Evolutionary conservation across 1,140 invertebrate genomes (phyloP).

Genomic region (Rhizoglyphus robini): DNA sequence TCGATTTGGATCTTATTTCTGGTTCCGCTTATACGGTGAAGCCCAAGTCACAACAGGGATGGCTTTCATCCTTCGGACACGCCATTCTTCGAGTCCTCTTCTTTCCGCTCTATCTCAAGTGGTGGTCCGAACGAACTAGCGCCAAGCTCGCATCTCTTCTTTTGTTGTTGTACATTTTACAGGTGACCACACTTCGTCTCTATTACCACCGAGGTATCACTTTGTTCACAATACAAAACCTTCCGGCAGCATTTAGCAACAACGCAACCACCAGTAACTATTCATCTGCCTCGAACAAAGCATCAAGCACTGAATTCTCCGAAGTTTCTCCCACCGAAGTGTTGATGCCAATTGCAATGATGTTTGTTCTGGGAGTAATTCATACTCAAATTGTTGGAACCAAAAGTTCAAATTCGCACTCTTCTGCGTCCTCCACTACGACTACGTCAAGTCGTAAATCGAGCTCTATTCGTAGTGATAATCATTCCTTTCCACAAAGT

Average conservation of each 20-base stretch:
- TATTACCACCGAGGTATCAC: conserved; percentile 20
- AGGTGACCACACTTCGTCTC: conserved; percentile 22
- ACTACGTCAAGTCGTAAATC: background rate
- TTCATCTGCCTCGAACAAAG: background rate
- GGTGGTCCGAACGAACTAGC: conserved; percentile 27
- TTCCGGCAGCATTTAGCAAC: background rate
- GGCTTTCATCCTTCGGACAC: conserved; percentile 33
- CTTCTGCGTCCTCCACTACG: background rate
- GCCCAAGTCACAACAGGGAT: conserved; percentile 36
- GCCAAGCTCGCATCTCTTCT: conserved; percentile 19
- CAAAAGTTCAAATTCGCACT: background rate
- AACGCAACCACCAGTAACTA: background rate
- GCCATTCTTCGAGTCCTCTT: conserved; percentile 34
- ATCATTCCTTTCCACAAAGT: no score
- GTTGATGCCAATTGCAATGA: conserved; percentile 60
- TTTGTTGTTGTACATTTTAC: conserved; percentile 24
- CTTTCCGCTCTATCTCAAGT: conserved; percentile 35
- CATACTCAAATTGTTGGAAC: conserved; percentile 64
- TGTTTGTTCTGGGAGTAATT: conserved; percentile 63
- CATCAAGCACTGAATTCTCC: background rate
- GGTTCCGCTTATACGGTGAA: conserved; percentile 38
- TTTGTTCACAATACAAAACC: background rate
- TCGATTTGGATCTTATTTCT: conserved; percentile 87
- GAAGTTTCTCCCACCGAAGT: conserved; percentile 45
- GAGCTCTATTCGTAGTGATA: background rate